Evolutionary conservation across 2,888 invertebrate genomes (phyloP).

Genomic region (Lasioglossum lativentre): DNA sequence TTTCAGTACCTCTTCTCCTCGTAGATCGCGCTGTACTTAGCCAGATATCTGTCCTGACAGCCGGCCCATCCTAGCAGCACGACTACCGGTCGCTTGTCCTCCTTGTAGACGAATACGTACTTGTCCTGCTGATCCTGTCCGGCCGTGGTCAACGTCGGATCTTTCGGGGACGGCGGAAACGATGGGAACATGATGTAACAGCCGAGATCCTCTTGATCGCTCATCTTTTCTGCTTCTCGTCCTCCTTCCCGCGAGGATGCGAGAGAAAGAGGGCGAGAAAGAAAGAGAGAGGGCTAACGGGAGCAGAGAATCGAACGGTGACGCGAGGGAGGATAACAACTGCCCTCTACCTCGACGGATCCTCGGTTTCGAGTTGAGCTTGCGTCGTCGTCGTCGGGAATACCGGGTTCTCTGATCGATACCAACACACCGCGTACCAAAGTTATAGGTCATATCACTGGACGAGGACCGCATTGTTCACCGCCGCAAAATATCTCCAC

Average conservation of each 20-base stretch:
- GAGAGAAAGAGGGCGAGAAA: slow-evolving; percentile 39
- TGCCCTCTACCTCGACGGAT: slow-evolving; percentile 45
- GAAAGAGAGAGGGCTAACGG: neutral
- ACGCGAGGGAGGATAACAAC: slow-evolving; percentile 41
- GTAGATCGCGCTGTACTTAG: slow-evolving; percentile 92
- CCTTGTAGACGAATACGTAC: slow-evolving; percentile 87
- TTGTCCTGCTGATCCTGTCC: slow-evolving; percentile 82
- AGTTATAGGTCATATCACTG: slow-evolving; percentile 48
- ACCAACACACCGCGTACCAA: slow-evolving; percentile 22
- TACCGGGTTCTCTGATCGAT: slow-evolving; percentile 60
- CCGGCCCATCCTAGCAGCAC: slow-evolving; percentile 93
- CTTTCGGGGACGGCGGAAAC: slow-evolving; percentile 82
- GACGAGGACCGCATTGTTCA: slow-evolving; percentile 19
- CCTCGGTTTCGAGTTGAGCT: slow-evolving; percentile 35
- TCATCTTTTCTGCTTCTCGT: slow-evolving; percentile 69
- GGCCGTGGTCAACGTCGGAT: slow-evolving; percentile 58
- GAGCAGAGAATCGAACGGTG: slow-evolving; percentile 7
- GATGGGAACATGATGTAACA: slow-evolving; percentile 88
- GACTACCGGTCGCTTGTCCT: slow-evolving; percentile 89
- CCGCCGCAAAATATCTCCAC: neutral
- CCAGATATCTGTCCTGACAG: slow-evolving; percentile 91
- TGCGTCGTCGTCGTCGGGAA: slow-evolving; percentile 49
- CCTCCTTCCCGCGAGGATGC: slow-evolving; percentile 55
- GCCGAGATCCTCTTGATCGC: slow-evolving; percentile 86
- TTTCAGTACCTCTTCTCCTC: slow-evolving; percentile 88